phyloP scores from a whole-genome alignment of 2,888 invertebrate species.

The Eumerus sabulonum region DNA sequence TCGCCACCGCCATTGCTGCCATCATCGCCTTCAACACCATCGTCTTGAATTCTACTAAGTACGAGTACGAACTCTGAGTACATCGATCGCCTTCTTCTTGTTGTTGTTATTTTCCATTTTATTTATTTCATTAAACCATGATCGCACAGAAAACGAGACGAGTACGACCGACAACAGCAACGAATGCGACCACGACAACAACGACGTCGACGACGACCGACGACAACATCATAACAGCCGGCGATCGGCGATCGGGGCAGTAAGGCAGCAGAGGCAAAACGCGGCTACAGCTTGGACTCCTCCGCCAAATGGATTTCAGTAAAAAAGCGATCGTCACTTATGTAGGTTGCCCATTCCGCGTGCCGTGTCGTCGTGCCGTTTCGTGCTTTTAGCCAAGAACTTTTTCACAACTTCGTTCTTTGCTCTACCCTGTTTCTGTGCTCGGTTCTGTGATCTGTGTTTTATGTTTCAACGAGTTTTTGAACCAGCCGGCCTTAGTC shows the following conservation, averaged over 20 bases:
- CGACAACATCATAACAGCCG: conserved; percentile 65
- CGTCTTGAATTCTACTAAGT: conserved; percentile 20
- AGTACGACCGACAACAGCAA: conserved; percentile 26
- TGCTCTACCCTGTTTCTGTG: conserved; percentile 54
- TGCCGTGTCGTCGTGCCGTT: conserved; percentile 47
- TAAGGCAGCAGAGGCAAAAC: conserved; percentile 64
- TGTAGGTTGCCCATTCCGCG: conserved; percentile 67
- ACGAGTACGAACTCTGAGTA: no score
- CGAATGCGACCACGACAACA: conserved; percentile 32
- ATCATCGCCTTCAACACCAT: conserved; percentile 27
- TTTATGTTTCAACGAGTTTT: conserved; percentile 10
- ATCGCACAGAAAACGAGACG: conserved; percentile 64
- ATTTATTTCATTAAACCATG: conserved; percentile 58
- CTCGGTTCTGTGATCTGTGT: conserved; percentile 3
- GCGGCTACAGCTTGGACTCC: conserved; percentile 65
- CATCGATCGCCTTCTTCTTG: conserved; percentile 19
- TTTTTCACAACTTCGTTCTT: not conserved
- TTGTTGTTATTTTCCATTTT: conserved; percentile 27
- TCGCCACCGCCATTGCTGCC: conserved; percentile 5
- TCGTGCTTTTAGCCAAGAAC: conserved; percentile 21
- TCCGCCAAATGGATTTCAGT: conserved; percentile 68
- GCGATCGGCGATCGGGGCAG: conserved; percentile 68
- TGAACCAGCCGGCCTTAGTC: not conserved
- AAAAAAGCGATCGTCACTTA: conserved; percentile 69
- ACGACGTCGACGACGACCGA: no score